Conservation (phyloP, 2,797 vertebrate genomes). For the Cygnus olor region DNA sequence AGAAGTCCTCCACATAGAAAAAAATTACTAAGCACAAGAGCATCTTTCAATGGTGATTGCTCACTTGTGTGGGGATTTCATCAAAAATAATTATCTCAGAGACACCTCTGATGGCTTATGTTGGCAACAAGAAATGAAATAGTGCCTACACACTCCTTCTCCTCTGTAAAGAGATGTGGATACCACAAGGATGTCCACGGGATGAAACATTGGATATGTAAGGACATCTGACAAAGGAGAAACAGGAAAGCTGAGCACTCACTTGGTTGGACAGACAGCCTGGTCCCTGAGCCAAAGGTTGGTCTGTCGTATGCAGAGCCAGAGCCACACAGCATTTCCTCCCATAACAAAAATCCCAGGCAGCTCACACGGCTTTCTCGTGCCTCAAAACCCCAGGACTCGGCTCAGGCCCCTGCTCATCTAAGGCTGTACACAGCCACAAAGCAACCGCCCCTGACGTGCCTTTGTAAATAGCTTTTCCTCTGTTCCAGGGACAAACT, state of each 20-base stretch:
- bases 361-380: no score
- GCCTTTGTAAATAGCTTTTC: no score
- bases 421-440: no score
- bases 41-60: neutral
- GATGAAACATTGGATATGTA: no score
- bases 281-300: neutral
- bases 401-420: no score
- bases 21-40: neutral
- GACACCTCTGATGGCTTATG: neutral
- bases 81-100: neutral
- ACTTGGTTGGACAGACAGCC: neutral
- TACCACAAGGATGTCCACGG: rapidly evolving
- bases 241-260: neutral
- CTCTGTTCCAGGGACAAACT: no score
- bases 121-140: neutral
- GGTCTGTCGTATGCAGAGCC: rapidly evolving
- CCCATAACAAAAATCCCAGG: no score
- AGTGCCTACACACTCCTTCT: neutral
- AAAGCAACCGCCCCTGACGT: no score
- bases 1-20: neutral
- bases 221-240: neutral
- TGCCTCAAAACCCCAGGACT: no score
- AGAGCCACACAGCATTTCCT: neutral
- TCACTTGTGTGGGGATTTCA: neutral
- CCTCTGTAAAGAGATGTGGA: rapidly evolving